Base-by-base conservation (phyloP, 1,140 invertebrate genomes). In the Xylocopa sonorina region DNA sequence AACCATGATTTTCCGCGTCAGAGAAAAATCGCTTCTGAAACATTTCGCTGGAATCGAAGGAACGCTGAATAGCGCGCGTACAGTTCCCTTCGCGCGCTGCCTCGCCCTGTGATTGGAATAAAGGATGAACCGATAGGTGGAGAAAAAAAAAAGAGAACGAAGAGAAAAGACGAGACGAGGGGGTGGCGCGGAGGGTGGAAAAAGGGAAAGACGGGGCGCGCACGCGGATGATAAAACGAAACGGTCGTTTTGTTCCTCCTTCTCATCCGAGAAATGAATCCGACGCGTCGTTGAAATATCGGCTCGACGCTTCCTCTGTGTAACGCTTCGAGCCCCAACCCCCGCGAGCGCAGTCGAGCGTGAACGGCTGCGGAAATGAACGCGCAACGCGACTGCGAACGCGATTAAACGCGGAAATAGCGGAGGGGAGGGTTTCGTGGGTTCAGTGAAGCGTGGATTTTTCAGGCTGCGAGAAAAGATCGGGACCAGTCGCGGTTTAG, bases 31-130 rank as follows among this genome's bases (percentile, higher is more conserved):
- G 71, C 58, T 74, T 74, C 58, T 53, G 71, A 74, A 74, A 74
- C 71, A 74, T 74, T 74, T 74, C 58, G 58, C 58, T 74, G 58
- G 72, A 74, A 63, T 74, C 72, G 72, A 76, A 76, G 51, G 29
- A 57, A 34, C 12, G 18, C 24, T 64, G 72, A 75, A 75, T 64
- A 64, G 38, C 58, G 41, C 73, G 48, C 60, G 73, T 73, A 48
- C n/a, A n/a, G n/a, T n/a, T n/a, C n/a, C n/a, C n/a, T n/a, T n/a
- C n/a, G n/a, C n/a, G n/a, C n/a, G n/a, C n/a, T 73, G 58, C 57
- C 55, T 41, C 46, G 14, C 57, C 57, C 71, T 73, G 71, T 75
- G 66, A 68, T 68, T 60, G 55, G 53, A 77, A 77, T 77, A 60
- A 77, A 50, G 41, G 53, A 77, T 77, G 43, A 62, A 77, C 32